phyloP scores from a whole-genome alignment of 1,140 invertebrate species.

The Limonius californicus region DNA sequence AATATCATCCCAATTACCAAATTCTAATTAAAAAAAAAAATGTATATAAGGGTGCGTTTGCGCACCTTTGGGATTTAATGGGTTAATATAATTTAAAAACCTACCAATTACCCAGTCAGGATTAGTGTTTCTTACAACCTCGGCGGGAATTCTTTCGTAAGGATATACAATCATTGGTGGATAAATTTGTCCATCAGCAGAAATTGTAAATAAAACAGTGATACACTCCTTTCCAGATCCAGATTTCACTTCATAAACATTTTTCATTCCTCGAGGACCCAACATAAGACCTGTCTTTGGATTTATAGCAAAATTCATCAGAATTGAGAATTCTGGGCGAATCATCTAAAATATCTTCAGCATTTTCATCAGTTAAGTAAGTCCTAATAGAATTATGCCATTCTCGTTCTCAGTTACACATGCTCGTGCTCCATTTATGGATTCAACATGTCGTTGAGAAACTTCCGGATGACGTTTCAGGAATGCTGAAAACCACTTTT shows the following conservation, averaged over 20 bases:
- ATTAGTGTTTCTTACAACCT: slow-evolving; percentile 37
- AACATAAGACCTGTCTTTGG: too few relatives aligned
- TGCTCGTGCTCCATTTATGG: slow-evolving; percentile 16
- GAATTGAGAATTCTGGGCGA: background rate
- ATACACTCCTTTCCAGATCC: slow-evolving; percentile 43
- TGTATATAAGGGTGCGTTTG: too few relatives aligned
- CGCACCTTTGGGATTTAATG: too few relatives aligned
- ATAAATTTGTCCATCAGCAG: slow-evolving; percentile 40
- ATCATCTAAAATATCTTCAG: slow-evolving; percentile 1
- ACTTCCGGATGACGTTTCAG: slow-evolving; percentile 16
- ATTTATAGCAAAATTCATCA: background rate
- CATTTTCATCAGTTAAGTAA: slow-evolving; percentile 12
- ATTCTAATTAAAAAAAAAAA: too few relatives aligned
- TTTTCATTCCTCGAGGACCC: background rate
- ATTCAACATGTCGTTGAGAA: slow-evolving; percentile 16
- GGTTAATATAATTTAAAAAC: slow-evolving; percentile 1
- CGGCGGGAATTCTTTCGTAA: slow-evolving; percentile 31
- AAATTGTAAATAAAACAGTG: slow-evolving; percentile 43
- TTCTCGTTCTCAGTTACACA: slow-evolving; percentile 1
- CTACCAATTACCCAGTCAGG: slow-evolving; percentile 20
- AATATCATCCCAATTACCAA: too few relatives aligned
- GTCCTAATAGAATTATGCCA: slow-evolving; percentile 3
- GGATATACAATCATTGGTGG: slow-evolving; percentile 45
- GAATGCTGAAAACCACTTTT: slow-evolving; percentile 19
- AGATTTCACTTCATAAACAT: slow-evolving; percentile 14